A percentile compares a stretch with the other conserved stretches of the same genome.
These are phyloP conservation scores for Pelmatolapia mariae DNA, from an alignment of 2,113 vertebrate genomes.

Conservation along the genomic window DNA sequence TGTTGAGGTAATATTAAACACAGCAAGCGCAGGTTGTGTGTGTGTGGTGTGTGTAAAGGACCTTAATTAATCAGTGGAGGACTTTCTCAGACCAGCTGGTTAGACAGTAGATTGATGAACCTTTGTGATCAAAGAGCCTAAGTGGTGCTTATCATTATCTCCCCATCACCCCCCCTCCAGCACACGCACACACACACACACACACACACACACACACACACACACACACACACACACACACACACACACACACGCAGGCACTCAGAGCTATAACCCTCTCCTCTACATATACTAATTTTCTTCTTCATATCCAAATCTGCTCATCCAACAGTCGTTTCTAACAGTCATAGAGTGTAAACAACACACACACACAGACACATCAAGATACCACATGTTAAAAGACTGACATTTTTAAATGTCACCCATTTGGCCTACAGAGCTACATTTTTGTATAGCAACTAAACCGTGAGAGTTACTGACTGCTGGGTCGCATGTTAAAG, in stretches of 20 bases:
- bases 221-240: background rate
- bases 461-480: background rate
- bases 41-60: background rate
- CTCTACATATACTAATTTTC: background rate
- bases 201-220: background rate
- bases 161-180: background rate
- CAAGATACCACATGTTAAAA: background rate
- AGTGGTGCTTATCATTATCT: conserved; percentile 67
- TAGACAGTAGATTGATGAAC: conserved; percentile 58
- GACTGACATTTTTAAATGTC: conserved; percentile 42
- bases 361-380: background rate
- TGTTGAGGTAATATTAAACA: conserved; percentile 40
- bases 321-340: background rate
- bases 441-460: background rate
- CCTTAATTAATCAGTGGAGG: conserved; percentile 26
- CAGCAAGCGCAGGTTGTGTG: background rate
- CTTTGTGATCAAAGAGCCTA: conserved; percentile 65
- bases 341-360: background rate
- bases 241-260: rapidly evolving
- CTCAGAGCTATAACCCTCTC: background rate
- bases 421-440: conserved; percentile 21
- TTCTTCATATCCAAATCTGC: background rate
- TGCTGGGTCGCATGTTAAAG: background rate
- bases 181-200: background rate
- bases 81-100: conserved; percentile 59